Percentiles rank a stretch among this genome's conserved stretches.
These are phyloP conservation scores for Acronicta alni DNA, from an alignment of 2,888 invertebrate species.

Conservation along the genomic window DNA sequence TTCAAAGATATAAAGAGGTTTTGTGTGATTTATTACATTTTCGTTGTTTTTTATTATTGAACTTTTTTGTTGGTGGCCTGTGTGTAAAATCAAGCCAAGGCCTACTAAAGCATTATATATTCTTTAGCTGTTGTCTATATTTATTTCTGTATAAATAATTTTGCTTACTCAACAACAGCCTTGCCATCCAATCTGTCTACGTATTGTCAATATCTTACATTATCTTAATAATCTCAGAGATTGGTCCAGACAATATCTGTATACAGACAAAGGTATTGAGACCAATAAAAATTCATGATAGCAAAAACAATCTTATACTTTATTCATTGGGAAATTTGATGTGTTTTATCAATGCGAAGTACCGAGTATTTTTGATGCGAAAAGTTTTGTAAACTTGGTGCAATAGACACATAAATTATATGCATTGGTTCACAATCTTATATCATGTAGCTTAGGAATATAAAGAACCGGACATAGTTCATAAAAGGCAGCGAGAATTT, in stretches of 20 bases:
- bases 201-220: slow-evolving; percentile 46
- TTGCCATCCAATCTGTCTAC: slow-evolving; percentile 30
- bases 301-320: slow-evolving; percentile 27
- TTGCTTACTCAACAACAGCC: slow-evolving; percentile 9
- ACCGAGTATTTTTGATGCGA: slow-evolving; percentile 15
- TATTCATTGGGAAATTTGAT: slow-evolving; percentile 31
- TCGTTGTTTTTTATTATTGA: background rate
- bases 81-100: too few relatives aligned
- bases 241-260: slow-evolving; percentile 27
- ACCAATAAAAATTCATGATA: slow-evolving; percentile 52
- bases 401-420: slow-evolving; percentile 34
- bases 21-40: background rate
- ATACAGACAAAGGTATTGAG: slow-evolving; percentile 14
- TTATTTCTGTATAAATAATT: slow-evolving; percentile 34
- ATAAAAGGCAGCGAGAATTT: slow-evolving; percentile 2
- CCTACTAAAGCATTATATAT: too few relatives aligned
- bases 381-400: slow-evolving; percentile 2
- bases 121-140: too few relatives aligned
- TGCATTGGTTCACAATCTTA: slow-evolving; percentile 46
- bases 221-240: slow-evolving; percentile 45
- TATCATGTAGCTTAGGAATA: slow-evolving; percentile 37
- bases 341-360: slow-evolving; percentile 2
- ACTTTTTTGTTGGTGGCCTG: too few relatives aligned
- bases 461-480: slow-evolving; percentile 2
- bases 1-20: background rate